Evolutionary conservation across 2,888 invertebrate species (phyloP).

Genomic region (Nephrotoma appendiculata): DNA sequence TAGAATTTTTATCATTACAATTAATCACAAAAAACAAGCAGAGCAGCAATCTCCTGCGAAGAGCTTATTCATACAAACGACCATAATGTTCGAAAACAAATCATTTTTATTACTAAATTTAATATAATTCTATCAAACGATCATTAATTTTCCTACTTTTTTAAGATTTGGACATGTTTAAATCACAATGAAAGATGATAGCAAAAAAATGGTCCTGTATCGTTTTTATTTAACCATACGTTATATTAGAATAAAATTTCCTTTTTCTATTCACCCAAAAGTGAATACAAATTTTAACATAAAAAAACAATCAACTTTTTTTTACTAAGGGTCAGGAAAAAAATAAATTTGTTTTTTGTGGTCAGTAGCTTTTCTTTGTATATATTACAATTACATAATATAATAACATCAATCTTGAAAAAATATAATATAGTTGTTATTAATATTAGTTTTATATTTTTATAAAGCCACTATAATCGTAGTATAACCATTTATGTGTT

Average conservation of each 20-base stretch:
- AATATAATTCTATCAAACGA: slow-evolving; percentile 5
- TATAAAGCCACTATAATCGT: not conserved
- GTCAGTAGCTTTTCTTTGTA: not conserved
- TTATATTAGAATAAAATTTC: not conserved
- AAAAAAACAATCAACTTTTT: slow-evolving; percentile 2
- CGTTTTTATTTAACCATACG: not conserved
- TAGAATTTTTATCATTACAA: not conserved
- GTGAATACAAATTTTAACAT: not conserved
- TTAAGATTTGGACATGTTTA: not conserved
- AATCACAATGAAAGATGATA: slow-evolving; percentile 2
- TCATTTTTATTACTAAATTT: not conserved
- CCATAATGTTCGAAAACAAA: not conserved
- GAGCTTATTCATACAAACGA: not conserved
- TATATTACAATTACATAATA: not conserved
- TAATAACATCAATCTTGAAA: slow-evolving; percentile 1
- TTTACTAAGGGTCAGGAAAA: not conserved
- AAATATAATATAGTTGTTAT: not conserved
- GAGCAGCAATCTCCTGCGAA: not conserved
- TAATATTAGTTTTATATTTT: not conserved
- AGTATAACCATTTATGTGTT: not conserved
- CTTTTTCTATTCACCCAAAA: not conserved
- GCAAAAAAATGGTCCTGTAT: not conserved
- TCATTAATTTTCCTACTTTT: slow-evolving; percentile 1
- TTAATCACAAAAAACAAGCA: not conserved
- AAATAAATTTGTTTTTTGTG: not conserved